Evolutionary conservation across 2,888 invertebrate genomes (phyloP).

Genomic region (Phaedon cochleariae): DNA sequence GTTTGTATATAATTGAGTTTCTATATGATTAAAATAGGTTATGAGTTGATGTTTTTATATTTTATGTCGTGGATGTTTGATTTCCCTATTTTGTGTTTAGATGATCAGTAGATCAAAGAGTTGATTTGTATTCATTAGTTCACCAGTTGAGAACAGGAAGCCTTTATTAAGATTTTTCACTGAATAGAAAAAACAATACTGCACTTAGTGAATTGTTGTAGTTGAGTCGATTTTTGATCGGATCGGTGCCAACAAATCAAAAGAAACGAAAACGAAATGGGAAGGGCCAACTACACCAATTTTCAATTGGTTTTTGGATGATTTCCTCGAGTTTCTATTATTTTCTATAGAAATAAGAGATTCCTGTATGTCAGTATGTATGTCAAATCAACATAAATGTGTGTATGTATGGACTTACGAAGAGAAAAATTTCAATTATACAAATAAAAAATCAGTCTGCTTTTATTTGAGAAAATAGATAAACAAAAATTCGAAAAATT

Average conservation of each 20-base stretch:
- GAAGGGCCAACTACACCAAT: conserved; percentile 37
- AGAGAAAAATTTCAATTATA: conserved; percentile 61
- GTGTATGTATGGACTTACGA: conserved; percentile 62
- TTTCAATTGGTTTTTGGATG: conserved; percentile 31
- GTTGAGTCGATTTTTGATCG: conserved; percentile 4
- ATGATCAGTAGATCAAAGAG: not conserved
- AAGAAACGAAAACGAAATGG: conserved; percentile 46
- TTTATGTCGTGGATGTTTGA: conserved; percentile 23
- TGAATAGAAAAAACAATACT: conserved; percentile 27
- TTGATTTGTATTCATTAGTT: conserved; percentile 22
- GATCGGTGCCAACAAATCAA: conserved; percentile 44
- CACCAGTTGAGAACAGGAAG: conserved; percentile 22
- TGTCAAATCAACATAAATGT: conserved; percentile 61
- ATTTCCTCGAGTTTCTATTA: conserved; percentile 39
- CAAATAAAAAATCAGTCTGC: conserved; percentile 41
- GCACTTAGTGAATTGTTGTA: conserved; percentile 31
- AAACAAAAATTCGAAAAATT: no score
- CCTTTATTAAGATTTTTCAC: conserved; percentile 32
- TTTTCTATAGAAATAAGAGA: conserved; percentile 51
- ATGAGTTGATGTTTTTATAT: conserved; percentile 19
- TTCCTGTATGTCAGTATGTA: conserved; percentile 62
- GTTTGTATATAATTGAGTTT: conserved; percentile 35
- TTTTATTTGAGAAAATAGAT: not conserved
- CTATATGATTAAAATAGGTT: conserved; percentile 26
- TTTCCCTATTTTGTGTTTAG: conserved; percentile 32